phyloP scores from a whole-genome alignment of 2,113 vertebrate species.

The Microcebus ravelobensis region DNA sequence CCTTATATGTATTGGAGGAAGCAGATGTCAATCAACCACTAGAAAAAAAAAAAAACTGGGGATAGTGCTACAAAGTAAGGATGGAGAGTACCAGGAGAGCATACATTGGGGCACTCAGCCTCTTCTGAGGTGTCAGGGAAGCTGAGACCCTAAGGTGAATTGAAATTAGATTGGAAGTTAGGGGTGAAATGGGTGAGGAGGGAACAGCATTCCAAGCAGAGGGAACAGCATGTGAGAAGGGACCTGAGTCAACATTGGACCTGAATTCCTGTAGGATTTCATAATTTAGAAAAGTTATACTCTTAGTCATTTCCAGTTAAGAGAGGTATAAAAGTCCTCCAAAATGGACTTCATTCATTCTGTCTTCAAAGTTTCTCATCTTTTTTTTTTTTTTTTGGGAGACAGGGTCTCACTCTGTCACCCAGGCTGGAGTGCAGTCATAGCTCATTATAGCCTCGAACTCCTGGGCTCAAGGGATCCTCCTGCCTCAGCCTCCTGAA shows the following conservation, averaged over 20 bases:
- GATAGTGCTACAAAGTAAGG: neutral
- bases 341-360: neutral
- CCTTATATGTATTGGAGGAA: neutral
- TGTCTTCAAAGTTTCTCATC: conserved; percentile 41
- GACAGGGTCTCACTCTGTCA: no score
- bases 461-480: no score
- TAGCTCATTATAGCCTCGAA: no score
- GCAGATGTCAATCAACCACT: neutral
- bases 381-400: neutral
- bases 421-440: no score
- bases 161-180: conserved; percentile 1
- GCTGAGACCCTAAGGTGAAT: neutral
- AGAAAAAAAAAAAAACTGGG: neutral
- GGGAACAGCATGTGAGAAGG: neutral
- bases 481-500: no score
- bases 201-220: neutral
- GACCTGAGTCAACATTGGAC: neutral
- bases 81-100: neutral
- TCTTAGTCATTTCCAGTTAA: neutral
- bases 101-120: neutral
- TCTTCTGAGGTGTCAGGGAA: neutral
- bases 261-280: neutral
- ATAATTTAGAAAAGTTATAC: neutral
- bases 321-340: neutral
- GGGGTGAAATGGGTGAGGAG: neutral